Evolutionary conservation across 1,140 invertebrate genomes (phyloP), one percentile per base, ranked within the genome.

Genomic region (Rhopalosiphum padi): DNA sequence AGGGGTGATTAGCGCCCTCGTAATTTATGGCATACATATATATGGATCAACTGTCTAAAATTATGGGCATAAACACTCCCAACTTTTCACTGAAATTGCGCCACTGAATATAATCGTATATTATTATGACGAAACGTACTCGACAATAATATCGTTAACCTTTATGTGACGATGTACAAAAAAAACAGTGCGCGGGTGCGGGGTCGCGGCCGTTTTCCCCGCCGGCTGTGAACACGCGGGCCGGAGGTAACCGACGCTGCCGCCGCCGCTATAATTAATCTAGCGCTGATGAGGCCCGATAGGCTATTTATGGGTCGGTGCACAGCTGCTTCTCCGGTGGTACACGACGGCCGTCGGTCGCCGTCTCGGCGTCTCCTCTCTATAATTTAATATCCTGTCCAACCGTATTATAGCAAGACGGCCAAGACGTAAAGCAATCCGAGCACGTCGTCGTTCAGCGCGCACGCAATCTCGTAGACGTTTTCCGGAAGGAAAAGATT

Each of bases 231-330:
- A 25, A 55, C 51, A 23, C 87, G 22, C 35, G 30, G 25, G 51
- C 53, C 37, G 53, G 89, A 89, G 22, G 8, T 89, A 53, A 35
- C n/a, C 35, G n/a, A 22, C 35, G 51, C n/a, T 8, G 51, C 41
- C 60, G 60, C 89, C 55, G 60, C 90, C 90, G 90, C 90, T 91
- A 91, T 91, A 91, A 91, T 91, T 91, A 91, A 91, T 91, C 90
- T 91, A 91, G 60, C 68, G 90, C 82, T 91, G 90, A 91, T 91
- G 90, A 91, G 90, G 90, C 68, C 90, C 60, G 90, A 91, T 91
- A 91, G 68, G 90, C 90, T 91, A 91, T 91, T 91, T 91, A 91
- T 91, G 90, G 90, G 90, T 91, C 90, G 90, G 68, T 82, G 90
- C 90, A 82, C 90, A 91, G 90, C 90, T 82, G 68, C 68, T 91